A percentile compares a stretch with the other conserved stretches of the same genome.
Evolutionary conservation across 2,113 vertebrate species (phyloP).

Genomic region (Seriola aureovittata): DNA sequence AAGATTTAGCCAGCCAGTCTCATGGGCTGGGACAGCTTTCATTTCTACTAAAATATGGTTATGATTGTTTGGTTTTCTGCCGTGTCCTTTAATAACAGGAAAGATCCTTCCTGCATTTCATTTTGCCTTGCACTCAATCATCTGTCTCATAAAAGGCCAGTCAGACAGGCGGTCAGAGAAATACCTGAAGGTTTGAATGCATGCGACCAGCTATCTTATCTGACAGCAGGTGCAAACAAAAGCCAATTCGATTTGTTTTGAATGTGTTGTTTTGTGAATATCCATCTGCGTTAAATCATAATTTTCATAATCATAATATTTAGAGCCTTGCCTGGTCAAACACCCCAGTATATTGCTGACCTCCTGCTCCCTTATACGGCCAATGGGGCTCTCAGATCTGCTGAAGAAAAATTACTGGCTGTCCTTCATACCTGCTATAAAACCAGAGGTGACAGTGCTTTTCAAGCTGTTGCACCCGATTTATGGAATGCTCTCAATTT

Average conservation of each 20-base stretch:
- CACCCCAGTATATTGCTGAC: no score
- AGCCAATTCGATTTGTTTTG: neutral
- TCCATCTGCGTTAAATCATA: neutral
- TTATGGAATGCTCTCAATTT: no score
- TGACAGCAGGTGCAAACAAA: slow-evolving; percentile 7
- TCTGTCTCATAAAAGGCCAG: neutral
- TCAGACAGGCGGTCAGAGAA: neutral
- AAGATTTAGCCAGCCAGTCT: neutral
- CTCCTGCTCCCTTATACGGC: no score
- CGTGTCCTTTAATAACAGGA: neutral
- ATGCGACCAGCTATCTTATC: neutral
- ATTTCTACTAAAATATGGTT: slow-evolving; percentile 5
- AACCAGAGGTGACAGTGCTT: no score
- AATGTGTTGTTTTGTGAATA: neutral
- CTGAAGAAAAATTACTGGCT: no score
- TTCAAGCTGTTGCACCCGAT: no score
- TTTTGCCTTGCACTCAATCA: neutral
- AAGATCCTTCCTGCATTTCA: no score
- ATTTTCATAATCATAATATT: neutral
- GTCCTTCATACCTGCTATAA: no score
- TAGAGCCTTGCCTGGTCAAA: no score
- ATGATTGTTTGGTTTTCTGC: neutral
- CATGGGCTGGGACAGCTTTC: slow-evolving; percentile 8
- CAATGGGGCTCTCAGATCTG: no score
- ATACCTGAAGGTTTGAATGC: slow-evolving; percentile 35